Conservation (phyloP, 2,113 vertebrate species). For the Eulemur rufifrons region DNA sequence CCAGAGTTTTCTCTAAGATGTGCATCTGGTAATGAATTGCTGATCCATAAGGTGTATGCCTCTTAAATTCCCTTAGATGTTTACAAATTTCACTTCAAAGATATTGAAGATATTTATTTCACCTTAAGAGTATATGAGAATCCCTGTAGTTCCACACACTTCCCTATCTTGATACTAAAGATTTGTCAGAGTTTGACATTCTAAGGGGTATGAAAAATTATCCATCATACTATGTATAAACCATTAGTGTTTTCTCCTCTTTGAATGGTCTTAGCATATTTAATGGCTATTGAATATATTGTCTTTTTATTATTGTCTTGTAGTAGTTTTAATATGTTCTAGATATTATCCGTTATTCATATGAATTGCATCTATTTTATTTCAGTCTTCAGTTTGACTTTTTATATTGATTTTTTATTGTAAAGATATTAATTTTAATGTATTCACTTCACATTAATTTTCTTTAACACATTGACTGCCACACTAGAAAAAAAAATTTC, state of each 20-base stretch:
- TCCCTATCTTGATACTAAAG: not conserved
- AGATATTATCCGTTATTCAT: not conserved
- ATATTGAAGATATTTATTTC: not conserved
- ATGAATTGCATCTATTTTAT: not conserved
- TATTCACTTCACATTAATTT: not conserved
- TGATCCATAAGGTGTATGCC: not conserved
- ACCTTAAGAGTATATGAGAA: not conserved
- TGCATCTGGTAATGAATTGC: not conserved
- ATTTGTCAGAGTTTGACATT: not conserved
- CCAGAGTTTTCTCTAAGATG: not conserved
- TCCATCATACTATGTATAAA: not conserved
- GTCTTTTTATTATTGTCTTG: not conserved
- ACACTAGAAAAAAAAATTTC: too few species aligned
- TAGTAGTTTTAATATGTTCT: not conserved
- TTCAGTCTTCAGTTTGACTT: not conserved
- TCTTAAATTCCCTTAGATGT: not conserved
- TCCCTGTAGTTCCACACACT: not conserved
- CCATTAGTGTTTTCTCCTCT: not conserved
- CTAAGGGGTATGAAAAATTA: not conserved
- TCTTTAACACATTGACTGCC: not conserved
- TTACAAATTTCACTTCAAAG: not conserved
- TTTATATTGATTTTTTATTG: not conserved
- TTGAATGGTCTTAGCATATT: not conserved
- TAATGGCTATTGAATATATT: not conserved
- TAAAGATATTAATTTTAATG: not conserved